A percentile compares a stretch with the other conserved stretches of the same genome.
These are phyloP conservation scores for Drosophila pectinifera DNA, from an alignment of 1,140 invertebrate genomes.

Conservation along the genomic window DNA sequence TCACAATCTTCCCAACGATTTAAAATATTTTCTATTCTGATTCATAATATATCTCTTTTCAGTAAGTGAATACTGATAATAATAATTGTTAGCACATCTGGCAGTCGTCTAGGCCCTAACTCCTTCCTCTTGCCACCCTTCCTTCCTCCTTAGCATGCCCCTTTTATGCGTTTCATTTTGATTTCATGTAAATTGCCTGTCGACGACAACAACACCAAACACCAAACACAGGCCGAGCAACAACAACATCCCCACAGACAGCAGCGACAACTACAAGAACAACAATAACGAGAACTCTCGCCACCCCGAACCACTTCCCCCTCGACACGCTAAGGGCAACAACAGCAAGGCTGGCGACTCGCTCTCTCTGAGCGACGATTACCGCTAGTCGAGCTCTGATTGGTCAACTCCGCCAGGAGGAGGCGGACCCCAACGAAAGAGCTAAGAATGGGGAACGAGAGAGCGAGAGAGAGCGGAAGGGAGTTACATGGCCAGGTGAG, in stretches of 20 bases:
- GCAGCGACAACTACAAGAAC: conserved; percentile 19
- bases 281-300: conserved; percentile 19
- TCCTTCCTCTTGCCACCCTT: background rate
- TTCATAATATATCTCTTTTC: background rate
- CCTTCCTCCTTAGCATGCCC: background rate
- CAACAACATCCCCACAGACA: conserved; percentile 30
- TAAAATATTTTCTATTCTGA: too few species aligned
- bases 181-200: conserved; percentile 83
- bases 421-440: conserved; percentile 40
- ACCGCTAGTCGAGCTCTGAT: conserved; percentile 19
- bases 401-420: conserved; percentile 29
- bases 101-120: conserved; percentile 10
- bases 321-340: conserved; percentile 3
- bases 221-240: conserved; percentile 33
- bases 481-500: conserved; percentile 25
- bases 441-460: conserved; percentile 5
- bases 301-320: conserved; percentile 37
- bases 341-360: background rate
- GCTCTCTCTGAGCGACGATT: conserved; percentile 8
- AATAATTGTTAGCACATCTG: conserved; percentile 21
- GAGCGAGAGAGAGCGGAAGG: background rate
- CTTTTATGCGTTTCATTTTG: conserved; percentile 77
- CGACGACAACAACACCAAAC: conserved; percentile 76
- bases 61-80: too few species aligned
- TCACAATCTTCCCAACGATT: rapidly evolving